Evolutionary conservation across 2,797 vertebrate genomes (phyloP).

Genomic region (Dromococcyx pavoninus): DNA sequence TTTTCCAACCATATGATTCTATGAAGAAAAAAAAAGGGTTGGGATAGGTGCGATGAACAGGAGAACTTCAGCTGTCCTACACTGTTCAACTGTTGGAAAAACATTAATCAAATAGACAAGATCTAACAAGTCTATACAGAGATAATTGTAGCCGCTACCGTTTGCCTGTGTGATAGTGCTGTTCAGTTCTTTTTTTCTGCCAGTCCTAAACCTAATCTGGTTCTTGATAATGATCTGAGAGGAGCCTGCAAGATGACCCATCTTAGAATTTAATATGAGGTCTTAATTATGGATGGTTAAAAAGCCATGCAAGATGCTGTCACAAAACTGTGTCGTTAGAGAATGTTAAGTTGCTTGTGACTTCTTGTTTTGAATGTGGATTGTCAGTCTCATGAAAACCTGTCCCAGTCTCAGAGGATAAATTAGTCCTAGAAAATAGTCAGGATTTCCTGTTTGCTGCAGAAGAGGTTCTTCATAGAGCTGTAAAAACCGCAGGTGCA

Average conservation of each 20-base stretch:
- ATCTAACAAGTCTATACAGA: background rate
- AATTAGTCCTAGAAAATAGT: background rate
- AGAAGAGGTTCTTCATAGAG: background rate
- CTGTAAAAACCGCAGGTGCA: background rate
- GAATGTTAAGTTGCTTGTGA: accelerated
- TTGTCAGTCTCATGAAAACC: background rate
- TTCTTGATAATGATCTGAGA: background rate
- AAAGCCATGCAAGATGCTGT: background rate
- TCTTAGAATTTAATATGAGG: background rate
- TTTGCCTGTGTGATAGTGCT: background rate
- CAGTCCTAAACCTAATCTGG: background rate
- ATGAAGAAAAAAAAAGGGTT: background rate
- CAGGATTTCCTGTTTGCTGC: background rate
- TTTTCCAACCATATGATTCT: no score
- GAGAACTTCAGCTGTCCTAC: background rate
- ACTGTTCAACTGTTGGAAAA: background rate
- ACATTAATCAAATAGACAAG: background rate
- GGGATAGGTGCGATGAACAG: background rate
- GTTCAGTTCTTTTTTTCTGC: background rate
- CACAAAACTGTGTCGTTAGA: background rate
- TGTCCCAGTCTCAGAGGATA: background rate
- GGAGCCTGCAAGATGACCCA: background rate
- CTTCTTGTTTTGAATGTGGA: background rate
- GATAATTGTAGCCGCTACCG: background rate
- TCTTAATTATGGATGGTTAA: background rate